These are phyloP conservation scores for Pelecanoides urinatrix DNA, from an alignment of 2,113 vertebrate genomes.

Conservation along the genomic window DNA sequence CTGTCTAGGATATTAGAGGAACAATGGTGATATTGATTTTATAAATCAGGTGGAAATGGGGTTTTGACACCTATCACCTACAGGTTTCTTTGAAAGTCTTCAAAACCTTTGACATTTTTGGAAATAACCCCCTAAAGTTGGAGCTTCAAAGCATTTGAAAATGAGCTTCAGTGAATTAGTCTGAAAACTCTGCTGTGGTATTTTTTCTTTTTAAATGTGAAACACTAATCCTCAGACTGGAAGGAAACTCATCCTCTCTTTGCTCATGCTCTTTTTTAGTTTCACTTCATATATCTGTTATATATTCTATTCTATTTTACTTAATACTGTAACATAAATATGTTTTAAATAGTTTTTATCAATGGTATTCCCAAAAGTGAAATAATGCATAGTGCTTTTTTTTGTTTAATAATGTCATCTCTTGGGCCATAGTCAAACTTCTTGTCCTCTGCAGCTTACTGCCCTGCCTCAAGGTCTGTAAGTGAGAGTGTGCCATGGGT, in stretches of 20 bases:
- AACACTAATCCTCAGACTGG: background rate
- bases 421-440: background rate
- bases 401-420: background rate
- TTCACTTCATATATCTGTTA: background rate
- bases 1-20: background rate
- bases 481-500: background rate
- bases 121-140: background rate
- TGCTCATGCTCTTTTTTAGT: background rate
- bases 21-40: background rate
- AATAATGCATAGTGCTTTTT: background rate
- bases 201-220: background rate
- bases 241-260: background rate
- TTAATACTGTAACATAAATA: background rate
- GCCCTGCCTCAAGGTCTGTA: background rate
- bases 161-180: background rate
- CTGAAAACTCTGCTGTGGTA: background rate
- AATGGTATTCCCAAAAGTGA: background rate
- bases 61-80: background rate
- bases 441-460: background rate
- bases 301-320: background rate
- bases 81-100: background rate
- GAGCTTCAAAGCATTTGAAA: background rate
- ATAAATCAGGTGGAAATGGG: background rate
- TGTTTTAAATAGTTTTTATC: background rate
- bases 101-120: background rate